phyloP scores from a whole-genome alignment of 2,797 vertebrate species.

The Periparus ater region DNA sequence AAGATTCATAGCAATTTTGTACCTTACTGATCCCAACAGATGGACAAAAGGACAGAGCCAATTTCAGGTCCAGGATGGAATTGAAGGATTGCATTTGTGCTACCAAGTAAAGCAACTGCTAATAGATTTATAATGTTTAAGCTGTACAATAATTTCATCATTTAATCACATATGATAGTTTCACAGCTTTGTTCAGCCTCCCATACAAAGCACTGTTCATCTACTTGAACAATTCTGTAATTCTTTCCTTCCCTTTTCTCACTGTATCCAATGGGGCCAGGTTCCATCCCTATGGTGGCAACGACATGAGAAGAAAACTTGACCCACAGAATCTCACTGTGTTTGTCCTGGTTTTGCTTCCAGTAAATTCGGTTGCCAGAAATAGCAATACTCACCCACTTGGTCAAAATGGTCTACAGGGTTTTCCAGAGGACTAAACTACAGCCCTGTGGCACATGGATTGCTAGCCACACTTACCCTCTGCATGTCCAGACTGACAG shows the following conservation, averaged over 20 bases:
- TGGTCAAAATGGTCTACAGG: not conserved
- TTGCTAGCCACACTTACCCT: not conserved
- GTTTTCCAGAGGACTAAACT: not conserved
- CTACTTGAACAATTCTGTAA: not conserved
- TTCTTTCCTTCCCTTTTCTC: not conserved
- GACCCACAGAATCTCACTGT: not conserved
- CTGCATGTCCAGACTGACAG: not conserved
- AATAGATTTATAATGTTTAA: not conserved
- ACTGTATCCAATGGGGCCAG: accelerated
- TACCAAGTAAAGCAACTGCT: not conserved
- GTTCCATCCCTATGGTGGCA: not conserved
- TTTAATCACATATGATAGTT: not conserved
- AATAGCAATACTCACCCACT: not conserved
- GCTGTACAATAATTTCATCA: not conserved
- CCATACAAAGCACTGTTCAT: not conserved
- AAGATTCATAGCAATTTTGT: not conserved
- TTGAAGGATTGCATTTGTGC: not conserved
- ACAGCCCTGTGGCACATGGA: accelerated
- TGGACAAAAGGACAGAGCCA: not conserved
- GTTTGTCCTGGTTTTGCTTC: not conserved
- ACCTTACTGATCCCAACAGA: not conserved
- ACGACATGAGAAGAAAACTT: not conserved
- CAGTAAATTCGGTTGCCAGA: not conserved
- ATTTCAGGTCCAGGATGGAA: not conserved
- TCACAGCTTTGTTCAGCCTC: not conserved